Evolutionary conservation across 2,113 vertebrate genomes (phyloP).

Genomic region (Cavia aperea): DNA sequence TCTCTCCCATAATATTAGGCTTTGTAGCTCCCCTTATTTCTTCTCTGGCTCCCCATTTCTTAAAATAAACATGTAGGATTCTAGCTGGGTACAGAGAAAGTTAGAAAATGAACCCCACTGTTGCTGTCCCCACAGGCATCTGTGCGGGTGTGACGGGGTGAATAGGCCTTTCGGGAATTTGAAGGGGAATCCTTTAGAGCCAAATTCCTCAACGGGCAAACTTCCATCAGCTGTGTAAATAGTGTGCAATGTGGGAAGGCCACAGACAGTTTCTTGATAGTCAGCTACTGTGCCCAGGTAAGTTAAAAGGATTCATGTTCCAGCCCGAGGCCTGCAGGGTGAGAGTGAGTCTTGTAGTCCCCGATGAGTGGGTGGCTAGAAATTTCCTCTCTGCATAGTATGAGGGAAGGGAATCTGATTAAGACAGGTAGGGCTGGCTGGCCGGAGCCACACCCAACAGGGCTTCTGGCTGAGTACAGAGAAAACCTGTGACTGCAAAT

Average conservation of each 20-base stretch:
- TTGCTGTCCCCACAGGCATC: slow-evolving; percentile 47
- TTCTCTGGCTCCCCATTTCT: slow-evolving; percentile 20
- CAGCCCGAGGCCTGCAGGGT: slow-evolving; percentile 21
- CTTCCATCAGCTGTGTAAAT: slow-evolving; percentile 60
- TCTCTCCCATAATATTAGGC: slow-evolving; percentile 45
- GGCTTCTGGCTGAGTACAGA: background rate
- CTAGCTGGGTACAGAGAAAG: slow-evolving; percentile 37
- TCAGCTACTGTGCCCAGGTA: slow-evolving; percentile 57
- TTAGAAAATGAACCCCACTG: slow-evolving; percentile 57
- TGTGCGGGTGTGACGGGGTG: slow-evolving; percentile 37
- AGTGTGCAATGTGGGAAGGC: slow-evolving; percentile 34
- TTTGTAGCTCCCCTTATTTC: slow-evolving; percentile 30
- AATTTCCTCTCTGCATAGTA: slow-evolving; percentile 34
- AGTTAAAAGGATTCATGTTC: slow-evolving; percentile 53
- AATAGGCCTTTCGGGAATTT: slow-evolving; percentile 30
- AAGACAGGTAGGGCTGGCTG: background rate
- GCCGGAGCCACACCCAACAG: background rate
- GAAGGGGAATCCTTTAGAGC: slow-evolving; percentile 51
- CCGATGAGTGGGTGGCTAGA: slow-evolving; percentile 28
- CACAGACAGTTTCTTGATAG: slow-evolving; percentile 25
- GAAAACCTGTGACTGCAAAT: background rate
- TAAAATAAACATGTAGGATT: slow-evolving; percentile 52
- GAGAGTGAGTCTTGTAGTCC: slow-evolving; percentile 51
- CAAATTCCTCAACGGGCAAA: slow-evolving; percentile 55
- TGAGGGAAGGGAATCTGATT: slow-evolving; percentile 24